Evolutionary conservation across 1,140 invertebrate genomes (phyloP), one percentile per base, ranked within the genome.

Genomic region (Dinothrombium tinctorium): DNA sequence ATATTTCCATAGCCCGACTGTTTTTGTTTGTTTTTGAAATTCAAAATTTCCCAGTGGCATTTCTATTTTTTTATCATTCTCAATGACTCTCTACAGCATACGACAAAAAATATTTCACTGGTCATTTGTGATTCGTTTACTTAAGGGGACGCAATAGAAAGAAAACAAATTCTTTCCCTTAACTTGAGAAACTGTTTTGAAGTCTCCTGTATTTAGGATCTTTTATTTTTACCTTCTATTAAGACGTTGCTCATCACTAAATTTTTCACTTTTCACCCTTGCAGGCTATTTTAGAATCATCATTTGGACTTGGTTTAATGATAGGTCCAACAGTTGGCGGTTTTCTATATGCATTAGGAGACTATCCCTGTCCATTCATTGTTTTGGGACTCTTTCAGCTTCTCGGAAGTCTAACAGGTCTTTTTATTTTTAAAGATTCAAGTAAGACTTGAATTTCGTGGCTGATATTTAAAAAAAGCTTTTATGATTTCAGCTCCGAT

Each of bases 351-450:
- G 39, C 52, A 42, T 36, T 52, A 21, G 47, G 83, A 15, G 83
- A 83, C 1, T 92, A 80, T 57, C 71, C 70, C 0, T 65, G 81
- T 4, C 83, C 86, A 0, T 92, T 92, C 55, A 72, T 72, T 3
- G 71, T 81, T 0, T 62, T 87, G 33, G 86, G 83, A 1, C 67
- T 64, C 2, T 62, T 74, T 1, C 60, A 89, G 0, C 72, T 89
- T 50, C 49, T 70, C 1, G 72, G 76, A 4, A 77, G 76, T 7
- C 54, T 78, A 4, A 63, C 80, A 52, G 79, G 74, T 8, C 68
- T 69, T 24, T 68, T 75, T 32, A 67, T 78, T 1, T 61, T 78
- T 22, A 64, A 62, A 28, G 58, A 58, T 48, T 67, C 66, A 54
- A 67, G 73, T 74, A 58, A 67, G 4, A 9, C 7, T 14, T 21